phyloP scores from a whole-genome alignment of 1,140 invertebrate genomes.

The Aradophagus sp. region DNA sequence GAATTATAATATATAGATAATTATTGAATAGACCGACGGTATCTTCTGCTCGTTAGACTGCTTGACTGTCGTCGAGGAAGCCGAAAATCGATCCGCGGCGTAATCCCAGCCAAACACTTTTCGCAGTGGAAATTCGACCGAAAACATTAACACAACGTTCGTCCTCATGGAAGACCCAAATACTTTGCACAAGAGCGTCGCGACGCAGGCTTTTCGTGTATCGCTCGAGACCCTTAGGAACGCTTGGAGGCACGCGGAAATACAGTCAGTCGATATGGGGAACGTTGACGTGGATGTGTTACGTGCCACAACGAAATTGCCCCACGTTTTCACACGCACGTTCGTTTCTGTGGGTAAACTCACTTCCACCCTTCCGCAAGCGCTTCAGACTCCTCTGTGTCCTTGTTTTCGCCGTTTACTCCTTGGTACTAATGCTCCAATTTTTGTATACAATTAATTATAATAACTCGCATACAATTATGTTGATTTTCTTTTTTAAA shows the following conservation, averaged over 20 bases:
- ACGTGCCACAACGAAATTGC: conserved; percentile 34
- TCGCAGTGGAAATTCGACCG: conserved; percentile 33
- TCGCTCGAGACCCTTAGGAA: conserved; percentile 50
- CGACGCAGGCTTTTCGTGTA: conserved; percentile 51
- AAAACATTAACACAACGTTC: conserved; percentile 52
- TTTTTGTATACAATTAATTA: no score
- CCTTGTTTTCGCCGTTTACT: conserved; percentile 57
- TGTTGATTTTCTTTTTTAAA: no score
- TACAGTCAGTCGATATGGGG: conserved; percentile 57
- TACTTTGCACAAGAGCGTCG: conserved; percentile 60
- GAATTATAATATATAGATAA: no score
- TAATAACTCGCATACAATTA: no score
- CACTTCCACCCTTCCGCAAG: conserved; percentile 26
- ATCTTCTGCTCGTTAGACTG: conserved; percentile 36
- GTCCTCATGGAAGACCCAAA: conserved; percentile 33
- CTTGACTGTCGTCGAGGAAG: conserved; percentile 44
- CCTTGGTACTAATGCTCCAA: no score
- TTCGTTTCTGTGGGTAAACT: conserved; percentile 54
- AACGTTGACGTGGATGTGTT: conserved; percentile 45
- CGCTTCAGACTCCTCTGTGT: conserved; percentile 36
- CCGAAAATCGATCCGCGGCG: conserved; percentile 34
- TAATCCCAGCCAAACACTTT: conserved; percentile 36
- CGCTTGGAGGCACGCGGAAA: conserved; percentile 47
- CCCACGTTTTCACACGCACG: conserved; percentile 46
- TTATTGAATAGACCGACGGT: conserved; percentile 52